phyloP scores from a whole-genome alignment of 2,797 vertebrate species.

The Cygnus olor region DNA sequence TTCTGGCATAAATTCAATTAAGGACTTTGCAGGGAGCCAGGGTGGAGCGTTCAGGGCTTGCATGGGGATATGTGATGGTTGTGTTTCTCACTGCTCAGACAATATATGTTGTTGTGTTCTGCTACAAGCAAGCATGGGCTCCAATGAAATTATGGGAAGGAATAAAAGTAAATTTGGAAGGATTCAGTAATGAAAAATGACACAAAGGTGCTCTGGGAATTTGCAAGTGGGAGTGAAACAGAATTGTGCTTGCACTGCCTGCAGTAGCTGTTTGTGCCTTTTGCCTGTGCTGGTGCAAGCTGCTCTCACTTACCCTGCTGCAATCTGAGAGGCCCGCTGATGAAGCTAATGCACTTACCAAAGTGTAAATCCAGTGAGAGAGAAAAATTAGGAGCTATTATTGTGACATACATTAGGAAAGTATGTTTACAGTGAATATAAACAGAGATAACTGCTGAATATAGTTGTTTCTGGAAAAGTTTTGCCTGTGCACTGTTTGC shows the following conservation, averaged over 20 bases:
- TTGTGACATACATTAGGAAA: conserved; percentile 30
- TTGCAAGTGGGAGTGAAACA: neutral
- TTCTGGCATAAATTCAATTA: neutral
- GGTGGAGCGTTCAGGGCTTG: neutral
- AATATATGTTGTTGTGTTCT: neutral
- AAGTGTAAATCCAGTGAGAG: neutral
- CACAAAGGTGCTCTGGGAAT: neutral
- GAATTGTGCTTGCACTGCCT: neutral
- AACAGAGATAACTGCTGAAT: conserved; percentile 32
- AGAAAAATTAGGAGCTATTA: conserved; percentile 29
- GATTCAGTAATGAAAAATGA: neutral
- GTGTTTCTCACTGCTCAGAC: neutral
- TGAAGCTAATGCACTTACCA: neutral
- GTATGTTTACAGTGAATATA: conserved; percentile 23
- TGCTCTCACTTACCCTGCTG: neutral
- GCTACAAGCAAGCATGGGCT: neutral
- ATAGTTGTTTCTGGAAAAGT: neutral
- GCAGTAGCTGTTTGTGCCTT: neutral
- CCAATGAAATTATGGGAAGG: neutral
- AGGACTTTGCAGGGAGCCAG: neutral
- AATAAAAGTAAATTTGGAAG: conserved; percentile 18
- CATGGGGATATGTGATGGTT: neutral
- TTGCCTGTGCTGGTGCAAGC: neutral
- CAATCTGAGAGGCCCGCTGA: neutral
- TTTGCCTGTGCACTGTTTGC: conserved; percentile 6